These are phyloP conservation scores for Acleris literana DNA, from an alignment of 2,888 invertebrate species.

Conservation along the genomic window DNA sequence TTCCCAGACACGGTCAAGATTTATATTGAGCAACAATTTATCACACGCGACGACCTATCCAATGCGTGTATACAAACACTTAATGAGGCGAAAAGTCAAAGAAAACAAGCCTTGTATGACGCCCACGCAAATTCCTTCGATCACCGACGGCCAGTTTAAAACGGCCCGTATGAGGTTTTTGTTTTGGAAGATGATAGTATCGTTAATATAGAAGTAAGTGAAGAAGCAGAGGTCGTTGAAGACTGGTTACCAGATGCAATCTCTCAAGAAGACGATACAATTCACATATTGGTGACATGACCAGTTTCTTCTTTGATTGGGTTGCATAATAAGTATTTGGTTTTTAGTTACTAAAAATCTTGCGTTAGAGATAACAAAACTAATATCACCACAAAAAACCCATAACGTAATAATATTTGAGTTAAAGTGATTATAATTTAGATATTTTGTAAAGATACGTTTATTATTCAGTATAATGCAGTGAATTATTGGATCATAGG, in stretches of 20 bases:
- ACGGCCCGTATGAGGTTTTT: constrained; percentile 34
- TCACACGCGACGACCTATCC: constrained; percentile 62
- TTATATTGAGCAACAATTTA: constrained; percentile 70
- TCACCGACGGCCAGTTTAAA: constrained; percentile 40
- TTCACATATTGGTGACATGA: constrained; percentile 36
- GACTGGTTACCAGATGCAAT: constrained; percentile 20
- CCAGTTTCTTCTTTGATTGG: constrained; percentile 31
- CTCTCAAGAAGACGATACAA: constrained; percentile 35
- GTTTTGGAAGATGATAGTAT: neutral
- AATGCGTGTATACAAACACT: constrained; percentile 73
- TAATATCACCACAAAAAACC: neutral
- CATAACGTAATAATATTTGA: neutral
- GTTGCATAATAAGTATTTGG: constrained; percentile 29
- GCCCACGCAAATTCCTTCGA: constrained; percentile 65
- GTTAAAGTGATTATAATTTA: no score
- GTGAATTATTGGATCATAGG: no score
- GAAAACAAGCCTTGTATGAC: constrained; percentile 64
- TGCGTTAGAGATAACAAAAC: neutral
- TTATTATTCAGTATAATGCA: no score
- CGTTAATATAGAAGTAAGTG: constrained; percentile 7
- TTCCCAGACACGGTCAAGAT: constrained; percentile 59
- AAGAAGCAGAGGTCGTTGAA: constrained; percentile 12
- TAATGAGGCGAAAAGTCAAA: constrained; percentile 75
- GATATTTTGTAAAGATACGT: no score
- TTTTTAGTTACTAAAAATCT: constrained; percentile 7